phyloP scores from a whole-genome alignment of 2,888 invertebrate genomes.

The Notocelia uddmanniana region DNA sequence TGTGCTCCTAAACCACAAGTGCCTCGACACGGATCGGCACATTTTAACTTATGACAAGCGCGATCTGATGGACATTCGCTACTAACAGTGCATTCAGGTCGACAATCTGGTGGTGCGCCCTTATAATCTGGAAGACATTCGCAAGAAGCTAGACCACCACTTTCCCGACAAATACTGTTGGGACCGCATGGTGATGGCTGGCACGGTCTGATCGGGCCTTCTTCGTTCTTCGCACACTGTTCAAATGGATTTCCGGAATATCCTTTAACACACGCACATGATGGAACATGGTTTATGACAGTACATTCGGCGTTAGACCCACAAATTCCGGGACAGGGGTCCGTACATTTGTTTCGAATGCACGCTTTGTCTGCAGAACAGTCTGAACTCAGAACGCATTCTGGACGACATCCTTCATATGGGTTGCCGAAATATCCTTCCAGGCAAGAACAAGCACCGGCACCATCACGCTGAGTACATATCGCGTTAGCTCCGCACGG shows the following conservation, averaged over 20 bases:
- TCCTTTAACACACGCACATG: slow-evolving; percentile 91
- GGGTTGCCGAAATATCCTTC: slow-evolving; percentile 94
- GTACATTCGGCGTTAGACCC: slow-evolving; percentile 93
- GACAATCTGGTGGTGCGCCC: slow-evolving; percentile 90
- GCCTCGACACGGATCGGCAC: slow-evolving; percentile 91
- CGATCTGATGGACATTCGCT: slow-evolving; percentile 91
- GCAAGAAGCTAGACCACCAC: slow-evolving; percentile 90
- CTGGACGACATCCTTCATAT: slow-evolving; percentile 94
- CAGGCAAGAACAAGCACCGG: slow-evolving; percentile 92
- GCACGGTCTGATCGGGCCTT: slow-evolving; percentile 87
- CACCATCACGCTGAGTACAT: slow-evolving; percentile 91
- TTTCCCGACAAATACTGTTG: slow-evolving; percentile 91
- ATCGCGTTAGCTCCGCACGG: slow-evolving; percentile 95
- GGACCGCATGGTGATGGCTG: slow-evolving; percentile 91
- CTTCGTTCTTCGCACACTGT: slow-evolving; percentile 69
- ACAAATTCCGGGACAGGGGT: slow-evolving; percentile 95
- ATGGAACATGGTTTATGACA: slow-evolving; percentile 94
- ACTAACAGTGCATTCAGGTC: slow-evolving; percentile 92
- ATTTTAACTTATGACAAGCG: slow-evolving; percentile 92
- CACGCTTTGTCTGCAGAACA: slow-evolving; percentile 94
- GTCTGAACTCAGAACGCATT: slow-evolving; percentile 94
- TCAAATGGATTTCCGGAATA: slow-evolving; percentile 90
- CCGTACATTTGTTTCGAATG: slow-evolving; percentile 92
- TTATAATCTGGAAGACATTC: slow-evolving; percentile 89
- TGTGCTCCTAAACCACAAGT: slow-evolving; percentile 90